Evolutionary conservation across 2,113 vertebrate species (phyloP).

Genomic region (Cinclus mexicanus): DNA sequence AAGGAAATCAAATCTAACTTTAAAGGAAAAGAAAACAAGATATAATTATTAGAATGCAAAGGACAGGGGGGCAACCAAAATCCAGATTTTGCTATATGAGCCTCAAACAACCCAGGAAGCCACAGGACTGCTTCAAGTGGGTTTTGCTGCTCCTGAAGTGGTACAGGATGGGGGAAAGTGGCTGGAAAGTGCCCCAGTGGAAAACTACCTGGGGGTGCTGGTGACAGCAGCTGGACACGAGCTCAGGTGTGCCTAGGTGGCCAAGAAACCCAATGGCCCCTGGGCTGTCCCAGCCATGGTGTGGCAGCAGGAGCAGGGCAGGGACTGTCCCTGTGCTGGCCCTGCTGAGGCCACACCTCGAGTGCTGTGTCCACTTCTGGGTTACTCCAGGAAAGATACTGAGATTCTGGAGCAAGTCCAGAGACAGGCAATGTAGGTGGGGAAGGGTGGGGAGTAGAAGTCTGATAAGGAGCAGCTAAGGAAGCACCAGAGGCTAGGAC

Average conservation of each 20-base stretch:
- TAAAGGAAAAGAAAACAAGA: neutral
- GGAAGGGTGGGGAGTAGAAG: neutral
- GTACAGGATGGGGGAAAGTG: neutral
- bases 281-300: neutral
- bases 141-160: neutral
- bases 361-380: neutral
- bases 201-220: neutral
- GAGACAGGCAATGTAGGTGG: neutral
- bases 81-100: accelerated
- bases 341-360: neutral
- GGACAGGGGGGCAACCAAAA: neutral
- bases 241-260: neutral
- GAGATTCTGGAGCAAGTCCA: neutral
- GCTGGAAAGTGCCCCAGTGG: neutral
- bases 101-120: accelerated
- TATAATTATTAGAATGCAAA: neutral
- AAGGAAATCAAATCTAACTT: neutral
- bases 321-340: accelerated
- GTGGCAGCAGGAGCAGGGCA: neutral
- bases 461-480: neutral
- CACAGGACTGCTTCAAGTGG: neutral
- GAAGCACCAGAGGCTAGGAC: neutral
- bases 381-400: neutral
- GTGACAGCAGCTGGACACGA: neutral
- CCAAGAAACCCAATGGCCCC: neutral